These are phyloP conservation scores for Microplitis manilae DNA, from an alignment of 2,888 invertebrate genomes.

Conservation along the genomic window DNA sequence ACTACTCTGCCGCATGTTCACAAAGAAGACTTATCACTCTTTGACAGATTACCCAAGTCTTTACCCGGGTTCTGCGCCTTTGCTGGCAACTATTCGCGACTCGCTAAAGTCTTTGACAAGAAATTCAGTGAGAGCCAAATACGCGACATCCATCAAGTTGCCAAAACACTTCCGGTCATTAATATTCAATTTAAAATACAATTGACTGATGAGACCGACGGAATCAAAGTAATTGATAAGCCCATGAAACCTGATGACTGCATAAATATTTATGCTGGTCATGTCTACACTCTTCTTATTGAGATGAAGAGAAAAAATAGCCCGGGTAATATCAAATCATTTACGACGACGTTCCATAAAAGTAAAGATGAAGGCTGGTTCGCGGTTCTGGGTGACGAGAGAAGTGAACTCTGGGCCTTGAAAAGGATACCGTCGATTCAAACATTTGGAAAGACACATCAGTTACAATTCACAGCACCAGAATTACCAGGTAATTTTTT, in stretches of 20 bases:
- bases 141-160: constrained; percentile 73
- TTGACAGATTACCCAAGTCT: constrained; percentile 66
- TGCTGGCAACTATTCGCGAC: constrained; percentile 75
- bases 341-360: constrained; percentile 91
- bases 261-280: constrained; percentile 56
- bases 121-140: constrained; percentile 81
- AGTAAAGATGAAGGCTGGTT: constrained; percentile 98
- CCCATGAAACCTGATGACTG: constrained; percentile 42
- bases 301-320: constrained; percentile 74
- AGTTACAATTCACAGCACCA: constrained; percentile 79
- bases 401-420: constrained; percentile 84
- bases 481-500: constrained; percentile 70
- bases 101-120: constrained; percentile 77
- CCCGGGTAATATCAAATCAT: constrained; percentile 77
- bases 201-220: constrained; percentile 39
- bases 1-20: constrained; percentile 85
- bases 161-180: constrained; percentile 66
- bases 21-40: constrained; percentile 76
- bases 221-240: constrained; percentile 49
- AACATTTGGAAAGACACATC: constrained; percentile 72
- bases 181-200: constrained; percentile 59
- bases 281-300: constrained; percentile 81
- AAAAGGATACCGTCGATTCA: constrained; percentile 79
- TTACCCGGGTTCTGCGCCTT: constrained; percentile 78
- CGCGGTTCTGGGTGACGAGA: constrained; percentile 84